phyloP scores from a whole-genome alignment of 2,888 invertebrate species.

The Andrena fulva region DNA sequence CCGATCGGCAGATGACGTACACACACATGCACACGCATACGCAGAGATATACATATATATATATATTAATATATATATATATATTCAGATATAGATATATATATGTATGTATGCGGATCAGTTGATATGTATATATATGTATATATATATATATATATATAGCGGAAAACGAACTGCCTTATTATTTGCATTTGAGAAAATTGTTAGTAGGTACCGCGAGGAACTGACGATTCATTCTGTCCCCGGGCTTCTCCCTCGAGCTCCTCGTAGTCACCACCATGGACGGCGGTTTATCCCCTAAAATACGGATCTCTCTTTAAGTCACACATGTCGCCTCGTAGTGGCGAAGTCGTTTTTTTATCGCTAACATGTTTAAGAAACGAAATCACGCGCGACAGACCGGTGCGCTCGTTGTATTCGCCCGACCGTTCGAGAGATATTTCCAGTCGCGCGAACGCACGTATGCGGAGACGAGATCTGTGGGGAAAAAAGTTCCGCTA shows the following conservation, averaged over 20 bases:
- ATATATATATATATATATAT: conserved; percentile 56
- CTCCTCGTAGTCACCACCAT: conserved; percentile 78
- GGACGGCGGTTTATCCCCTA: conserved; percentile 82
- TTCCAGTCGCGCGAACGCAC: not conserved
- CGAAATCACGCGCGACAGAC: not conserved
- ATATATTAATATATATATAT: conserved; percentile 38
- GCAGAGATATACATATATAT: conserved; percentile 71
- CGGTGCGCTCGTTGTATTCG: not conserved
- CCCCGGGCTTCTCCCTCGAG: conserved; percentile 89
- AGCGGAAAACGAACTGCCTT: conserved; percentile 65
- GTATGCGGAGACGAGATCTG: conserved; percentile 2
- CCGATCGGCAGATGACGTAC: conserved; percentile 76
- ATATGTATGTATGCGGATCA: conserved; percentile 55
- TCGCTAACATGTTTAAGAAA: conserved; percentile 44
- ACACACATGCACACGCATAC: conserved; percentile 81
- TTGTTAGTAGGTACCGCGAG: conserved; percentile 90
- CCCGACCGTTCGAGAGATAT: not conserved
- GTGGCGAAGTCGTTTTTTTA: conserved; percentile 48
- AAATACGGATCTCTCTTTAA: conserved; percentile 72
- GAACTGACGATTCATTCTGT: conserved; percentile 93
- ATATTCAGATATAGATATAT: conserved; percentile 57
- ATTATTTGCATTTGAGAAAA: conserved; percentile 68
- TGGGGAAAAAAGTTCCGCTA: conserved; percentile 31
- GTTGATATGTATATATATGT: conserved; percentile 52
- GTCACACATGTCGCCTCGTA: conserved; percentile 54